These are phyloP conservation scores for Drosophila formosana DNA, from an alignment of 2,888 invertebrate genomes.

Conservation along the genomic window DNA sequence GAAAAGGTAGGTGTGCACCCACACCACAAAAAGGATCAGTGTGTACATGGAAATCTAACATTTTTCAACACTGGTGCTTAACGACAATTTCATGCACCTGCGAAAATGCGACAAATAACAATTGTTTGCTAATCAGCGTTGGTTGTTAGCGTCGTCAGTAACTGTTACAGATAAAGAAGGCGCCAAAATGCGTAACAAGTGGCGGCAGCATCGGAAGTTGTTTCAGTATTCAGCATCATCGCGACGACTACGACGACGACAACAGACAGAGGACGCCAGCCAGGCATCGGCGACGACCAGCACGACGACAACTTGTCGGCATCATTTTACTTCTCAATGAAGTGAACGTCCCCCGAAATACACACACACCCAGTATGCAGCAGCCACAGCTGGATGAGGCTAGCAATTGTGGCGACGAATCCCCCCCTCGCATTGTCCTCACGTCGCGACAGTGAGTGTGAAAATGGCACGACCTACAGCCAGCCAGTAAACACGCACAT, in stretches of 20 bases:
- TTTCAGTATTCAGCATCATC: constrained; percentile 61
- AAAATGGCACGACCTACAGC: constrained; percentile 63
- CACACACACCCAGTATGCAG: constrained; percentile 20
- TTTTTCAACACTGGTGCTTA: neutral
- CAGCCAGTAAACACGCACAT: constrained; percentile 12
- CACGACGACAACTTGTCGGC: constrained; percentile 77
- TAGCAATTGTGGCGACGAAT: constrained; percentile 70
- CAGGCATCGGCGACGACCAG: constrained; percentile 44
- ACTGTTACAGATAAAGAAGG: constrained; percentile 47
- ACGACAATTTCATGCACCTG: neutral
- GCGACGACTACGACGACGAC: constrained; percentile 48
- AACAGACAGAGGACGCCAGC: constrained; percentile 48
- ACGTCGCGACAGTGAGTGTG: constrained; percentile 64
- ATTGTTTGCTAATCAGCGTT: constrained; percentile 31
- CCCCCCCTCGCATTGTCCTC: constrained; percentile 53
- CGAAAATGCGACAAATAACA: neutral
- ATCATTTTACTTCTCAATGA: constrained; percentile 68
- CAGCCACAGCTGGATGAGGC: constrained; percentile 56
- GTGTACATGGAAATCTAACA: neutral
- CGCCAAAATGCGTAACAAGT: constrained; percentile 82
- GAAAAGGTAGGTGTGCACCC: neutral
- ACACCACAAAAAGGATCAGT: neutral
- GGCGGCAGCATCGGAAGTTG: constrained; percentile 73
- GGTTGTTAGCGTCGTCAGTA: neutral
- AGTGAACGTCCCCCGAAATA: constrained; percentile 21